Conservation (phyloP, 2,797 vertebrate genomes). For the Pseudotriccus pelzelni region DNA sequence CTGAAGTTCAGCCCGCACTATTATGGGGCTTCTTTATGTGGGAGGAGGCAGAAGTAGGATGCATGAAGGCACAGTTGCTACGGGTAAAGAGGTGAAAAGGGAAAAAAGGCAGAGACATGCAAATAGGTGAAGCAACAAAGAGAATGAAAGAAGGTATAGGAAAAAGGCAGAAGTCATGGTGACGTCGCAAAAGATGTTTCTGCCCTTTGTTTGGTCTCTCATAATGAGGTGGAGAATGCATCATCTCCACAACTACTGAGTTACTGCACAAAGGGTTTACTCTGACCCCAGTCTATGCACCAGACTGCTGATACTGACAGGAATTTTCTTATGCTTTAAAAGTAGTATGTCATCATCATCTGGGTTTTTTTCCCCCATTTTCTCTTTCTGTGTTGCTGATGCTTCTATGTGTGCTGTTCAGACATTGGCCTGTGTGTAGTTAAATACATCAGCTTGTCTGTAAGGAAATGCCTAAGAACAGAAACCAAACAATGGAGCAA, state of each 20-base stretch:
- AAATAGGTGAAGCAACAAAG: background rate
- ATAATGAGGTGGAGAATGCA: background rate
- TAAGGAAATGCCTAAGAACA: background rate
- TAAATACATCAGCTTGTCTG: constrained; percentile 7
- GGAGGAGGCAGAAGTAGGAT: background rate
- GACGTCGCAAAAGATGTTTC: background rate
- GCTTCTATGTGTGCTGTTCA: background rate
- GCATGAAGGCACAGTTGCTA: constrained; percentile 19
- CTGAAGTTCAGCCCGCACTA: background rate
- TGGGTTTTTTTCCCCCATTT: background rate
- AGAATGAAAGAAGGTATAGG: background rate
- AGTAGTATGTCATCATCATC: background rate
- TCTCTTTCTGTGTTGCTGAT: background rate
- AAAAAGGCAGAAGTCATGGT: background rate
- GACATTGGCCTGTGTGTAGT: background rate
- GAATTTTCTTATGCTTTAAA: background rate
- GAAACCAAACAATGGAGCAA: background rate
- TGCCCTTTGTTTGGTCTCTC: background rate
- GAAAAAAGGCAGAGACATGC: background rate
- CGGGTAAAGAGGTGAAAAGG: background rate
- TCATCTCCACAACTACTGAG: background rate
- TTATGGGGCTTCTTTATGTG: background rate
- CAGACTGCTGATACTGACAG: background rate
- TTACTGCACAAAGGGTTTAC: background rate
- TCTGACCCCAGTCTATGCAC: background rate